Evolutionary conservation across 2,113 vertebrate species (phyloP).

Genomic region (Trogon surrucura): DNA sequence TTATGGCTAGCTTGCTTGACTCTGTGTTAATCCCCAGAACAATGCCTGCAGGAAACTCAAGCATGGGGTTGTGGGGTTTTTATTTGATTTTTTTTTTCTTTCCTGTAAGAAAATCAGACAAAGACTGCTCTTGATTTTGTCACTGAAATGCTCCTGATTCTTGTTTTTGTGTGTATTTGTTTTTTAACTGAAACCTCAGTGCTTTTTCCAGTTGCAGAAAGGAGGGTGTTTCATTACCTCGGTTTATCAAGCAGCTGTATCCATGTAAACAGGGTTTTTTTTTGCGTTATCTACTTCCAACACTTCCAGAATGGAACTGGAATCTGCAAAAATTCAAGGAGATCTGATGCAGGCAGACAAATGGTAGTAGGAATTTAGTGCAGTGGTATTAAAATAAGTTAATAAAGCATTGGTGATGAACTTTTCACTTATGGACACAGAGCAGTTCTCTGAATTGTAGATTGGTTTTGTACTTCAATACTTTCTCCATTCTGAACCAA

Average conservation of each 20-base stretch:
- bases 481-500: conserved; percentile 21
- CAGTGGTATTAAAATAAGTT: conserved; percentile 39
- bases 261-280: background rate
- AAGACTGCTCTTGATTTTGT: background rate
- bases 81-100: background rate
- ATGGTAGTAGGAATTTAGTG: conserved; percentile 41
- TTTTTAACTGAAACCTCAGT: background rate
- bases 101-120: background rate
- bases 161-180: background rate
- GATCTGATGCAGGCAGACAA: conserved; percentile 24
- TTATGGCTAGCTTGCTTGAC: background rate
- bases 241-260: background rate
- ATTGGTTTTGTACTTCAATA: conserved; percentile 44
- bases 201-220: background rate
- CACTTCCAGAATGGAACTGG: background rate
- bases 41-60: background rate
- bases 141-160: background rate
- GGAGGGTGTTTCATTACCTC: rapidly evolving
- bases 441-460: background rate
- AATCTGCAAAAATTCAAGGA: conserved; percentile 58
- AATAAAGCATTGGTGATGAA: conserved; percentile 57
- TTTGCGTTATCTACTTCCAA: background rate
- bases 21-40: background rate
- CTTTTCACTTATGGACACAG: conserved; percentile 46
- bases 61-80: no score